Base-by-base conservation (phyloP, 2,888 invertebrate species). In the Polyploca ridens region DNA sequence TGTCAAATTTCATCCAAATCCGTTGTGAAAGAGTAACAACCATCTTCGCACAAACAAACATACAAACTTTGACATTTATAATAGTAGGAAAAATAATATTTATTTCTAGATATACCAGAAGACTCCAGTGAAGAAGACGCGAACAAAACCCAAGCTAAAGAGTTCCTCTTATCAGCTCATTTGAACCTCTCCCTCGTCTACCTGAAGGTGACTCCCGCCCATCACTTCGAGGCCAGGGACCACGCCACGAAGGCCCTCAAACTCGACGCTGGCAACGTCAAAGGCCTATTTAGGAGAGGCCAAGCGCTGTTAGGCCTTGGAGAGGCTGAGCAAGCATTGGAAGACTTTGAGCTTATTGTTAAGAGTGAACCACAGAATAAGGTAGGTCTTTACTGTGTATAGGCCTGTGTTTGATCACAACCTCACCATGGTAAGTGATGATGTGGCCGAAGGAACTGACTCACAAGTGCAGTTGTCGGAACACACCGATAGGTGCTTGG, bases 251-350 rank as follows among this genome's bases (percentile, higher is more conserved):
- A 96, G 76, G 99, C 97, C 0, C 89, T 99, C 5, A 95, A 95
- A 64, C 76, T 97, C 1, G 97, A 98, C 78, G 88, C 95, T 0
- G 94, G 95, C 33, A 99, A 97, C 86, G 97, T 98, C 13, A 99
- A 99, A 89, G 99, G 97, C 0, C 91, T 97, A 38, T 99, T 98
- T 89, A 95, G 99, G 75, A 94, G 97, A 73, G 99, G 98, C 0
- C 97, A 97, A 93, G 98, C 98, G 0, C 90, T 96, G 72, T 85
- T 98, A 63, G 96, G 95, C 0, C 86, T 97, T 8, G 96, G 96
- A 38, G 98, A 99, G 66, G 96, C 97, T 0, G 96, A 97, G 63
- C 87, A 94, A 13, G 99, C 99, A 0, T 88, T 96, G 54, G 86
- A 93, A 44, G 97, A 98, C 85, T 99, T 99, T 88, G 93, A 96